These are phyloP conservation scores for Pipistrellus pygmaeus DNA, from an alignment of 2,797 vertebrate species.

Conservation along the genomic window DNA sequence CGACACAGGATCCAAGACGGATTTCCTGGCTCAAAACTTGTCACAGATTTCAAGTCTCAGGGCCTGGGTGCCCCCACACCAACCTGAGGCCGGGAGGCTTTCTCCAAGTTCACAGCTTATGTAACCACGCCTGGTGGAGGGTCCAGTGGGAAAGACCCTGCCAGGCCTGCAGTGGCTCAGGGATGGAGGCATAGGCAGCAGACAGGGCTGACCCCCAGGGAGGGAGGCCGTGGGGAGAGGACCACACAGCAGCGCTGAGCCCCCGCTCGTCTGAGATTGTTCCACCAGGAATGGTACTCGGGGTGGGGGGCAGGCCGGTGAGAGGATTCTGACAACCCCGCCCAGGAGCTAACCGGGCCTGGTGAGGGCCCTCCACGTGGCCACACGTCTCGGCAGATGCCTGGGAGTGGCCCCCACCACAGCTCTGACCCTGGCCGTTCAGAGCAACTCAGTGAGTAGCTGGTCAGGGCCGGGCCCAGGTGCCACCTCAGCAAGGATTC, in stretches of 20 bases:
- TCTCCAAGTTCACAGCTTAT: background rate
- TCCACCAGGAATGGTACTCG: fast-evolving
- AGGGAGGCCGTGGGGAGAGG: background rate
- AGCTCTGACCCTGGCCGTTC: background rate
- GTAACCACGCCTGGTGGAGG: background rate
- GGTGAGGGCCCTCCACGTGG: background rate
- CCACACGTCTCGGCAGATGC: background rate
- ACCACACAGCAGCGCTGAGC: background rate
- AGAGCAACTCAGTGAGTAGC: background rate
- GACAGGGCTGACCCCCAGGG: background rate
- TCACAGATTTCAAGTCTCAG: background rate
- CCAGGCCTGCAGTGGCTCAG: background rate
- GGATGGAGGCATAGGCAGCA: background rate
- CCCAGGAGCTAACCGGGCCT: background rate
- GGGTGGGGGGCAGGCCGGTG: background rate
- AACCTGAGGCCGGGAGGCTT: background rate
- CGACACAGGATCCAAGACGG: no score
- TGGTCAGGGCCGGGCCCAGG: background rate
- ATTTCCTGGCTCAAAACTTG: background rate
- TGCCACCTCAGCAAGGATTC: background rate
- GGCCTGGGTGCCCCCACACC: background rate
- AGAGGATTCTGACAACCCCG: background rate
- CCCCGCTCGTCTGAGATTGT: no score
- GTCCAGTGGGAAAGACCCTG: background rate
- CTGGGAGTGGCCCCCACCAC: background rate